Evolutionary conservation across 1,140 invertebrate species (phyloP).

Genomic region (Drosophila sucinea): DNA sequence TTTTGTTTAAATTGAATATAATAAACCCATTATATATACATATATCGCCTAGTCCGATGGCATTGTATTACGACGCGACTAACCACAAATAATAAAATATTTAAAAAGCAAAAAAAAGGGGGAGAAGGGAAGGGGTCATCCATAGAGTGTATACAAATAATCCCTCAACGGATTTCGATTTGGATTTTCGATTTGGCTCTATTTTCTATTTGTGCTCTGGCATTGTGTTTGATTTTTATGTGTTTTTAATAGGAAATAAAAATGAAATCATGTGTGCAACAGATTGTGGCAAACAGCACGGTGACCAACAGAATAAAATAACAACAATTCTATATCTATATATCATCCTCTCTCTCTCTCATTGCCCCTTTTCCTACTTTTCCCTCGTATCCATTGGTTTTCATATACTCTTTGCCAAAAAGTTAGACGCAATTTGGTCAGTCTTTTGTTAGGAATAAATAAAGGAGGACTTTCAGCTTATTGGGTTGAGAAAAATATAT

Average conservation of each 20-base stretch:
- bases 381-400: neutral
- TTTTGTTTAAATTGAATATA: conserved; percentile 45
- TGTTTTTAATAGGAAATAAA: conserved; percentile 80
- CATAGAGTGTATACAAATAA: neutral
- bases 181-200: conserved; percentile 32
- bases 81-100: conserved; percentile 48
- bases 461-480: neutral
- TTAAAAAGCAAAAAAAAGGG: conserved; percentile 8
- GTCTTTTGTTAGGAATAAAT: neutral
- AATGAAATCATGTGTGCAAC: conserved; percentile 82
- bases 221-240: conserved; percentile 76
- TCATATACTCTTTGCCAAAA: neutral
- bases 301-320: conserved; percentile 3
- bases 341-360: neutral
- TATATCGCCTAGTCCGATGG: neutral
- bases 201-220: conserved; percentile 30
- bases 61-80: conserved; percentile 1
- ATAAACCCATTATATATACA: conserved; percentile 33
- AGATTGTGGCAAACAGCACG: conserved; percentile 59
- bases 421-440: neutral
- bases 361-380: neutral
- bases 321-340: conserved; percentile 3
- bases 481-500: too few relatives aligned
- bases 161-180: conserved; percentile 22
- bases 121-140: neutral